Conservation (phyloP, 2,888 invertebrate genomes). For the Diadegma fenestrale region DNA sequence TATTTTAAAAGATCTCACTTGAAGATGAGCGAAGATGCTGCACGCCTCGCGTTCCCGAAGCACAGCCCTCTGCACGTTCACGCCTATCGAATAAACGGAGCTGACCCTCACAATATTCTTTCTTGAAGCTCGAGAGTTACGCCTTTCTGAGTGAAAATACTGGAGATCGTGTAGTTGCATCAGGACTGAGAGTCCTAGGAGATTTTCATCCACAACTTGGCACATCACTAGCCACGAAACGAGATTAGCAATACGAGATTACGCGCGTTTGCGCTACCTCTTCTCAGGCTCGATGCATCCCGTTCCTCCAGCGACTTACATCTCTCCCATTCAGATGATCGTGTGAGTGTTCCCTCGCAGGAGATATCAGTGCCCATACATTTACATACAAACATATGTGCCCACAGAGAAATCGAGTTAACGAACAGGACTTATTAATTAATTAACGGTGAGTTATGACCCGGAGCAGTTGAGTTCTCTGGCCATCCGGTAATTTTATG, state of each 20-base stretch:
- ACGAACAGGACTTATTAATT: constrained; percentile 76
- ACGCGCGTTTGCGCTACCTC: constrained; percentile 29
- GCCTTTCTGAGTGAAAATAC: not conserved
- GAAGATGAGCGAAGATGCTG: not conserved
- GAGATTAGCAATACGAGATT: constrained; percentile 68
- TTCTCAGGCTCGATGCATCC: constrained; percentile 17
- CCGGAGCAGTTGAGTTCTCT: constrained; percentile 67
- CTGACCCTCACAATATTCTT: not conserved
- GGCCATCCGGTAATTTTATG: constrained; percentile 72
- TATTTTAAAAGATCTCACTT: not conserved
- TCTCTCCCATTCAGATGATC: constrained; percentile 29
- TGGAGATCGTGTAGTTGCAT: not conserved
- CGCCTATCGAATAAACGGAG: not conserved
- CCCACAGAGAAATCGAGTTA: constrained; percentile 59
- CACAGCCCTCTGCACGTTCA: not conserved
- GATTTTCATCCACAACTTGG: constrained; percentile 60
- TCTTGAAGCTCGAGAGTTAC: not conserved
- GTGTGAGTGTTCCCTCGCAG: constrained; percentile 24
- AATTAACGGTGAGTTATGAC: constrained; percentile 78
- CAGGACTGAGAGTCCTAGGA: constrained; percentile 30
- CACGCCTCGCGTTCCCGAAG: constrained; percentile 6
- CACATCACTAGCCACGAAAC: constrained; percentile 57
- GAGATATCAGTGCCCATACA: constrained; percentile 10
- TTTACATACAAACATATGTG: not conserved
- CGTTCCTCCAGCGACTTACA: constrained; percentile 28